Conservation (phyloP, 2,113 vertebrate genomes). For the Platichthys stellatus region DNA sequence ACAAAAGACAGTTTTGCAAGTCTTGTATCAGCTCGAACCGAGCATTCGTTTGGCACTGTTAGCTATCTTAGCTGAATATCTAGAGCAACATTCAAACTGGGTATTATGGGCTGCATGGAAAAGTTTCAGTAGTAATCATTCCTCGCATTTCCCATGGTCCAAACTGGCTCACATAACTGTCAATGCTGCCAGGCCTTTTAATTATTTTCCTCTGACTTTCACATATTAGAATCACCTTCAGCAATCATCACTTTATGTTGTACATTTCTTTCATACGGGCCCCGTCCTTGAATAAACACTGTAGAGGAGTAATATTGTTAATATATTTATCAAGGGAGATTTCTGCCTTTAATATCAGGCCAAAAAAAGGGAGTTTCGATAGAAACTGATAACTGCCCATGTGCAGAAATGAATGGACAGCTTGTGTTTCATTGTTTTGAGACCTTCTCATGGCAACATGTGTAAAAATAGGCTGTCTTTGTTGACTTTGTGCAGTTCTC, state of each 20-base stretch:
- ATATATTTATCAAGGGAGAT: constrained; percentile 37
- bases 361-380: constrained; percentile 28
- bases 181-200: not conserved
- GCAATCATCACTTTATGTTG: not conserved
- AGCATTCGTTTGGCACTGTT: constrained; percentile 22
- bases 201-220: not conserved
- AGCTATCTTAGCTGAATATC: constrained; percentile 31
- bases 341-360: constrained; percentile 44
- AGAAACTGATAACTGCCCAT: not conserved
- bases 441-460: not conserved
- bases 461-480: no score
- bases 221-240: constrained; percentile 51
- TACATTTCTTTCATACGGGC: constrained; percentile 21
- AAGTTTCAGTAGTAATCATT: constrained; percentile 27
- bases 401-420: constrained; percentile 8
- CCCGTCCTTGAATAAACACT: constrained; percentile 63
- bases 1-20: not conserved
- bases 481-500: no score
- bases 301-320: constrained; percentile 35
- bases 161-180: not conserved
- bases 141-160: constrained; percentile 9
- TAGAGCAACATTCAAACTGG: constrained; percentile 5
- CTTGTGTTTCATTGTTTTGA: constrained; percentile 12
- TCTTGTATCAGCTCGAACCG: constrained; percentile 32
- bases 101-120: not conserved